Conservation (phyloP, 2,113 vertebrate genomes). For the Malurus cyaneus region DNA sequence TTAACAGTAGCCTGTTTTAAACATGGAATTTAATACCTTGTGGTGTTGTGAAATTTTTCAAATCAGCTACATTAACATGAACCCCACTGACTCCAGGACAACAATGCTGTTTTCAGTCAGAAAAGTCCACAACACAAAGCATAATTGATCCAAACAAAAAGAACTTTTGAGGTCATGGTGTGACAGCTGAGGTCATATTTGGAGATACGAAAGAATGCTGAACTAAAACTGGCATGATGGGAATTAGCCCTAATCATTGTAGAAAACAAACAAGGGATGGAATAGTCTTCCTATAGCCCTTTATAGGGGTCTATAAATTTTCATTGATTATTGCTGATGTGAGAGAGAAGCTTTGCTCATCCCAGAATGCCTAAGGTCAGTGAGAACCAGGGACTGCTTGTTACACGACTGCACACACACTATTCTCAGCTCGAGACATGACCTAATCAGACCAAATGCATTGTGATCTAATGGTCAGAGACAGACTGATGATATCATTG, state of each 20-base stretch:
- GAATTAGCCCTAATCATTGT: neutral
- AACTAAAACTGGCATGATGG: neutral
- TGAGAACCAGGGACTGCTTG: neutral
- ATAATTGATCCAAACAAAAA: neutral
- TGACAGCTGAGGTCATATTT: conserved; percentile 18
- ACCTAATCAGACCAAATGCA: neutral
- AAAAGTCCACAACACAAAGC: neutral
- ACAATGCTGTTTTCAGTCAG: neutral
- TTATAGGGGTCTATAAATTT: neutral
- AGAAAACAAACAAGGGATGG: neutral
- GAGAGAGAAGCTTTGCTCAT: neutral
- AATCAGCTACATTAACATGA: neutral
- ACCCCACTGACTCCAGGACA: neutral
- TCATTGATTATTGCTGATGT: neutral
- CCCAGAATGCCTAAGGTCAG: neutral
- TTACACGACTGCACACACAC: neutral
- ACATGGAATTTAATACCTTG: neutral
- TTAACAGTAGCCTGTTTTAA: neutral
- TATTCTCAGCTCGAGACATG: conserved; percentile 40
- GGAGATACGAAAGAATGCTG: neutral
- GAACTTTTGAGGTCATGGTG: neutral
- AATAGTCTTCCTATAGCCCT: neutral
- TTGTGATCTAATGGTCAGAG: conserved; percentile 27
- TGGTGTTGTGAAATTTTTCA: neutral
- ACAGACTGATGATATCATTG: conserved; percentile 24